Conservation (phyloP, 2,888 invertebrate species). For the Nowickia ferox region DNA sequence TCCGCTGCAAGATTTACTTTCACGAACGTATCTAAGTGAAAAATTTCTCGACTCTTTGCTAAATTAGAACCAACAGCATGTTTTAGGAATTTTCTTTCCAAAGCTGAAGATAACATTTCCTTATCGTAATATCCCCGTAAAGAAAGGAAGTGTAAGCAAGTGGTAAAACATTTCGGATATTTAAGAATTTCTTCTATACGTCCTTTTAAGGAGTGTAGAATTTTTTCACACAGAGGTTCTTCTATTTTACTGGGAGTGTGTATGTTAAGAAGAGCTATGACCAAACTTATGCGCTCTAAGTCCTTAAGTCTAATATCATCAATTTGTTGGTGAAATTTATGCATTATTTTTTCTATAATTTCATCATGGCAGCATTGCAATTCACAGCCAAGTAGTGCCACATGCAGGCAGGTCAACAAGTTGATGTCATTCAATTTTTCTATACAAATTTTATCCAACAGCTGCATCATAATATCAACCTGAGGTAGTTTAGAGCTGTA, state of each 20-base stretch:
- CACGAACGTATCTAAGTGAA: constrained; percentile 86
- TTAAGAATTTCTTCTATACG: constrained; percentile 85
- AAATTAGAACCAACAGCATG: constrained; percentile 85
- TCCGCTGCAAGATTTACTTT: constrained; percentile 78
- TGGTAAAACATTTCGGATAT: constrained; percentile 86
- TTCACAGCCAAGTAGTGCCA: constrained; percentile 86
- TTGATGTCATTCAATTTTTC: constrained; percentile 86
- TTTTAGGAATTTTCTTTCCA: constrained; percentile 85
- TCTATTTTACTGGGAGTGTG: constrained; percentile 84
- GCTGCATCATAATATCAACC: constrained; percentile 83
- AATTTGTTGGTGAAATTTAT: constrained; percentile 84
- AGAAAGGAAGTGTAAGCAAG: constrained; percentile 86
- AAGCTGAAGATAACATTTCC: constrained; percentile 85
- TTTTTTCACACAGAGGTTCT: constrained; percentile 83
- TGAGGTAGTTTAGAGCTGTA: constrained; percentile 84
- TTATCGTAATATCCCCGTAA: constrained; percentile 85
- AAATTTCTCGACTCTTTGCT: constrained; percentile 85
- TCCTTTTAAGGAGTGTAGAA: constrained; percentile 84
- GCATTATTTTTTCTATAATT: constrained; percentile 84
- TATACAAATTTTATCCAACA: constrained; percentile 85
- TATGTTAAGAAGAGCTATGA: constrained; percentile 86
- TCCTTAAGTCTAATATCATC: constrained; percentile 87
- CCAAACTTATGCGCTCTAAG: constrained; percentile 88
- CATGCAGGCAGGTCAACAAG: constrained; percentile 86
- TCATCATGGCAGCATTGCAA: constrained; percentile 83